phyloP scores from a whole-genome alignment of 2,888 invertebrate species.

The Pristionchus mayeri region DNA sequence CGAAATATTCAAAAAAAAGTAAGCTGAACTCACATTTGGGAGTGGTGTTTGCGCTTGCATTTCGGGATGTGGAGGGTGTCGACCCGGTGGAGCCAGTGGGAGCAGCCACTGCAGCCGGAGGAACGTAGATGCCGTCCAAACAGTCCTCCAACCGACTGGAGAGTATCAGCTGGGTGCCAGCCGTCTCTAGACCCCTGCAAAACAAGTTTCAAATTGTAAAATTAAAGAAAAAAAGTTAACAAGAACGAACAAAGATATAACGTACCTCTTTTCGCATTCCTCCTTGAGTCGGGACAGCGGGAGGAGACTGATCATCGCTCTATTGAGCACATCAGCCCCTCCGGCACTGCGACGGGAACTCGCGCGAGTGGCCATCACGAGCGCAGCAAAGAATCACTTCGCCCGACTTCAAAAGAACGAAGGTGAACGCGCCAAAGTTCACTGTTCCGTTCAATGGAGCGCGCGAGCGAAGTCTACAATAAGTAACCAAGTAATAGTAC shows the following conservation, averaged over 20 bases:
- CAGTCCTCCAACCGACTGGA: slow-evolving; percentile 28
- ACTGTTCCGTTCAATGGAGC: slow-evolving; percentile 25
- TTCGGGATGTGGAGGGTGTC: background rate
- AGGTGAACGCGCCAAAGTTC: background rate
- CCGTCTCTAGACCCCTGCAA: background rate
- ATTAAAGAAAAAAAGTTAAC: background rate
- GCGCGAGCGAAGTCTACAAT: background rate
- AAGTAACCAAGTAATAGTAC: background rate
- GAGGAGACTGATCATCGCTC: slow-evolving; percentile 29
- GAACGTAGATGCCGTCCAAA: background rate
- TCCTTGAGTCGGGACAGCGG: background rate
- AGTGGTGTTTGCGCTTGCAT: background rate
- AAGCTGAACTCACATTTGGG: background rate
- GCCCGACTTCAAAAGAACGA: background rate
- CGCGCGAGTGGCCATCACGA: slow-evolving; percentile 40
- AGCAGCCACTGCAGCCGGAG: background rate
- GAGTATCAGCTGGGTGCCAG: background rate
- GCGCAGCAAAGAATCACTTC: background rate
- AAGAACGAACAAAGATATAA: background rate
- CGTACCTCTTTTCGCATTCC: background rate
- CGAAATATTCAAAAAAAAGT: background rate
- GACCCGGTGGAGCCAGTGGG: background rate
- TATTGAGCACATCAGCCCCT: slow-evolving; percentile 1
- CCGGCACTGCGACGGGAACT: slow-evolving; percentile 46
- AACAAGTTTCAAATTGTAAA: background rate